Evolutionary conservation across 2,113 vertebrate genomes (phyloP).

Genomic region (Melanerpes formicivorus): DNA sequence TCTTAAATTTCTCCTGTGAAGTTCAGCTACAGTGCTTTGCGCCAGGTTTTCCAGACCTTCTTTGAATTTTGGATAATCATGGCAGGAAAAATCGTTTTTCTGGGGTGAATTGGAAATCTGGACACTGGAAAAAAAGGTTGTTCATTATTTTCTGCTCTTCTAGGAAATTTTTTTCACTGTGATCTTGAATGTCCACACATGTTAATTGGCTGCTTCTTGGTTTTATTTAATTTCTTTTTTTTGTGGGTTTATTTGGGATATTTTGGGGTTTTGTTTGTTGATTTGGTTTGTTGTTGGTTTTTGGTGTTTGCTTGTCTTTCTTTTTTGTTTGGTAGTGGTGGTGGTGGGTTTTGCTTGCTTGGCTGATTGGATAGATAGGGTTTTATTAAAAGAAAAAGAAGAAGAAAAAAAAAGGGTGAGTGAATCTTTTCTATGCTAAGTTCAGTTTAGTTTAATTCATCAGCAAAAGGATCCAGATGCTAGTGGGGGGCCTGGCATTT

Average conservation of each 20-base stretch:
- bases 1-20: background rate
- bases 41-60: background rate
- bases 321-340: too few species aligned
- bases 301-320: too few species aligned
- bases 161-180: background rate
- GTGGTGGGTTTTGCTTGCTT: too few species aligned
- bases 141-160: background rate
- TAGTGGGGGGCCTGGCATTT: background rate
- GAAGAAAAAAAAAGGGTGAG: fast-evolving
- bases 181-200: background rate
- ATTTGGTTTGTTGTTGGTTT: too few species aligned
- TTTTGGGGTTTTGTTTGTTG: too few species aligned
- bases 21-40: background rate
- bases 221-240: too few species aligned
- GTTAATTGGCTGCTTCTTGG: fast-evolving
- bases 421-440: background rate
- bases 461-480: background rate
- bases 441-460: background rate
- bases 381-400: background rate
- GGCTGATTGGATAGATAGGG: too few species aligned
- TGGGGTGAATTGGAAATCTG: background rate
- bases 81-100: background rate
- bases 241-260: too few species aligned
- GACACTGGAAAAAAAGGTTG: fast-evolving
- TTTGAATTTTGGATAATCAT: background rate